These are phyloP conservation scores for Drosophila nr. fundita DNA, from an alignment of 2,888 invertebrate species.

Conservation along the genomic window DNA sequence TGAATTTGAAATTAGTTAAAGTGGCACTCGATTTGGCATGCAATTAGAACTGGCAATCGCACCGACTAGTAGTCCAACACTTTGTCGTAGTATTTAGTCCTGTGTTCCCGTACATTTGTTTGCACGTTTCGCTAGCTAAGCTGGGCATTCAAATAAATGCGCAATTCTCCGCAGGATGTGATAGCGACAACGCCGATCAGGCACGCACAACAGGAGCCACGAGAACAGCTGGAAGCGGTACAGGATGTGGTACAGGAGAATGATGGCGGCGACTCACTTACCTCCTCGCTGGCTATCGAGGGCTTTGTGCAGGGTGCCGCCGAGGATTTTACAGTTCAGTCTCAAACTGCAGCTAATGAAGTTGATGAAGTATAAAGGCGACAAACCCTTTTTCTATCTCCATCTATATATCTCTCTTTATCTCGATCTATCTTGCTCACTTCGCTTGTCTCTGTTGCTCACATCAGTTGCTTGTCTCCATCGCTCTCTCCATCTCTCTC, in stretches of 20 bases:
- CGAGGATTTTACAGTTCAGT: conserved; percentile 85
- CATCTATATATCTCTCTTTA: conserved; percentile 4
- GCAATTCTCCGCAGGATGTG: conserved; percentile 66
- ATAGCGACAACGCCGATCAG: conserved; percentile 43
- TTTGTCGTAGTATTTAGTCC: conserved; percentile 46
- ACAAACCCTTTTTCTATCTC: conserved; percentile 50
- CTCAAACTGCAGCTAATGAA: conserved; percentile 84
- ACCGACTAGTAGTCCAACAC: conserved; percentile 20
- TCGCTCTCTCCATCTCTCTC: not conserved
- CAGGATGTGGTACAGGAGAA: conserved; percentile 39
- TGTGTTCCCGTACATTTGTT: conserved; percentile 37
- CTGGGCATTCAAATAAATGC: conserved; percentile 40
- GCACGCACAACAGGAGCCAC: not conserved
- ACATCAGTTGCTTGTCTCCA: not conserved
- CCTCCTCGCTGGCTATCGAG: conserved; percentile 84
- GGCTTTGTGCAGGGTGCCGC: conserved; percentile 84
- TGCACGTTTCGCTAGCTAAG: conserved; percentile 26
- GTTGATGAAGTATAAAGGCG: conserved; percentile 78
- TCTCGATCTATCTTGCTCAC: conserved; percentile 14
- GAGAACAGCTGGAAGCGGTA: conserved; percentile 15
- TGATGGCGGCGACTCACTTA: conserved; percentile 79
- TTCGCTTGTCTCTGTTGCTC: not conserved
- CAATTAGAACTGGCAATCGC: conserved; percentile 20
- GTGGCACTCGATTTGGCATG: not conserved
- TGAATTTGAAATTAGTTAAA: not conserved